phyloP scores from a whole-genome alignment of 2,888 invertebrate genomes.

The Pollenia angustigena region DNA sequence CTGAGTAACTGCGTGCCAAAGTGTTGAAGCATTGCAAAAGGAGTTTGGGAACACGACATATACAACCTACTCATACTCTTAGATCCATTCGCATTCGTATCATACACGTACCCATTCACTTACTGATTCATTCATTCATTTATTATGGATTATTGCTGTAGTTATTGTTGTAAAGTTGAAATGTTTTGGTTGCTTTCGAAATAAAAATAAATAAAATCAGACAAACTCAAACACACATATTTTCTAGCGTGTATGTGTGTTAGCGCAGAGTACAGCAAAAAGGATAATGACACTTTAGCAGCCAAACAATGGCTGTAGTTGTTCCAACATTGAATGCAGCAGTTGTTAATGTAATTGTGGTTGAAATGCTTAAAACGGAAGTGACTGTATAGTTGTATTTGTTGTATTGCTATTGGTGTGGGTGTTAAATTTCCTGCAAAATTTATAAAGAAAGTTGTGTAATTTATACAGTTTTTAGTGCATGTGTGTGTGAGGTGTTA shows the following conservation, averaged over 20 bases:
- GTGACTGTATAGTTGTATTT: background rate
- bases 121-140: slow-evolving; percentile 38
- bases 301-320: slow-evolving; percentile 66
- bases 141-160: slow-evolving; percentile 47
- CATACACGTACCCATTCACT: slow-evolving; percentile 34
- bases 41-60: slow-evolving; percentile 38
- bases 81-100: slow-evolving; percentile 31
- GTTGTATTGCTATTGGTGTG: background rate
- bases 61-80: slow-evolving; percentile 30
- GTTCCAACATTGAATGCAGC: slow-evolving; percentile 71
- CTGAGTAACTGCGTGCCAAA: slow-evolving; percentile 67
- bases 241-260: no score
- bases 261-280: slow-evolving; percentile 27
- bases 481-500: slow-evolving; percentile 43
- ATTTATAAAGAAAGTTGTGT: background rate
- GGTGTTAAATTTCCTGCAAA: slow-evolving; percentile 17
- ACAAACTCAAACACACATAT: background rate
- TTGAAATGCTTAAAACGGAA: slow-evolving; percentile 48
- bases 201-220: slow-evolving; percentile 36
- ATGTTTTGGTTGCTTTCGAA: slow-evolving; percentile 62
- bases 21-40: slow-evolving; percentile 61
- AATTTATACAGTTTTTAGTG: background rate
- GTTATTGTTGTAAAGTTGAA: slow-evolving; percentile 66
- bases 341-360: slow-evolving; percentile 72
- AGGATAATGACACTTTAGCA: slow-evolving; percentile 75